These are phyloP conservation scores for Listronotus bonariensis DNA, from an alignment of 1,140 invertebrate species.

Conservation along the genomic window DNA sequence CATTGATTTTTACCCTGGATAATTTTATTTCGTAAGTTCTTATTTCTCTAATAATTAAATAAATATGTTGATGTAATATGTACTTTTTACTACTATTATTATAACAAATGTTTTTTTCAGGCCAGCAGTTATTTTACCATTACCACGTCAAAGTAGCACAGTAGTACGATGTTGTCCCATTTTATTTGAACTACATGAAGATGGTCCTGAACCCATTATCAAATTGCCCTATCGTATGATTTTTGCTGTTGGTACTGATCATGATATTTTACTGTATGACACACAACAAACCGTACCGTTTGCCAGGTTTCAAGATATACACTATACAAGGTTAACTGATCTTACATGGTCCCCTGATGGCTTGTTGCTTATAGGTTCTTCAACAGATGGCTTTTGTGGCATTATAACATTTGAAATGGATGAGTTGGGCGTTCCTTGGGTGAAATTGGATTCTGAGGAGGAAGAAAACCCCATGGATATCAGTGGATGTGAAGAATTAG, in stretches of 20 bases:
- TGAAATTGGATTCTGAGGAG: slow-evolving; percentile 54
- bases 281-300: slow-evolving; percentile 88
- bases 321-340: slow-evolving; percentile 92
- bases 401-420: slow-evolving; percentile 80
- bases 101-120: slow-evolving; percentile 56
- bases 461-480: slow-evolving; percentile 45
- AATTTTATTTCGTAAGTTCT: slow-evolving; percentile 70
- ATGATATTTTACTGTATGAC: slow-evolving; percentile 87
- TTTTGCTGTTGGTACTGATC: slow-evolving; percentile 88
- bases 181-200: slow-evolving; percentile 68
- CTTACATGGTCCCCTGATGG: slow-evolving; percentile 91
- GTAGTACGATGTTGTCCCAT: slow-evolving; percentile 82
- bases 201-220: slow-evolving; percentile 63
- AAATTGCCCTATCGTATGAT: slow-evolving; percentile 82
- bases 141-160: slow-evolving; percentile 74
- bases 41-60: slow-evolving; percentile 1
- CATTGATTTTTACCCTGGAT: slow-evolving; percentile 80
- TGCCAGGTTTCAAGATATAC: slow-evolving; percentile 86
- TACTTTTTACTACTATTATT: background rate
- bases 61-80: background rate
- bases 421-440: slow-evolving; percentile 80
- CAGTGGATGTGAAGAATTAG: slow-evolving; percentile 43
- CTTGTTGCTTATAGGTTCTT: slow-evolving; percentile 79
- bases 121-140: slow-evolving; percentile 83
- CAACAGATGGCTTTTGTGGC: slow-evolving; percentile 95